Evolutionary conservation across 2,888 invertebrate genomes (phyloP).

Genomic region (Meiosimyza platycephala): DNA sequence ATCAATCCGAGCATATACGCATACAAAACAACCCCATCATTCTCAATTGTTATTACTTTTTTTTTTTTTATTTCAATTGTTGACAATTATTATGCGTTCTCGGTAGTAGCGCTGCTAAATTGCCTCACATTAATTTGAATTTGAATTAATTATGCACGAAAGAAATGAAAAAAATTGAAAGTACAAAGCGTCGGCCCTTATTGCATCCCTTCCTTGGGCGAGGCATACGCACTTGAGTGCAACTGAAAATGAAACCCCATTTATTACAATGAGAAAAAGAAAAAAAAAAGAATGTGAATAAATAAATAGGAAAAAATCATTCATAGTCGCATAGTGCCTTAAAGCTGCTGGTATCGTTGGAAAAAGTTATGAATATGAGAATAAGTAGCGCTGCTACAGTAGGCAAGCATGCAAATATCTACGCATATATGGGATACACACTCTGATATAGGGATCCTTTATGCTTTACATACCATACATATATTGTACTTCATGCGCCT

Average conservation of each 20-base stretch:
- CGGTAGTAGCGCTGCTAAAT: background rate
- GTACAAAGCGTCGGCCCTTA: background rate
- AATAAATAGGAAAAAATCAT: too few relatives aligned
- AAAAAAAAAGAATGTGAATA: background rate
- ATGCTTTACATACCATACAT: background rate
- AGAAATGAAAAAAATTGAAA: background rate
- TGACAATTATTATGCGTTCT: conserved; percentile 20
- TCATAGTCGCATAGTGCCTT: too few relatives aligned
- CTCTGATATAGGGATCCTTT: background rate
- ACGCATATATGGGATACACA: background rate
- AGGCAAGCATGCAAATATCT: conserved; percentile 6
- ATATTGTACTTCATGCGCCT: background rate
- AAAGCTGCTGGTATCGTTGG: too few relatives aligned
- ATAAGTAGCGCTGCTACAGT: background rate
- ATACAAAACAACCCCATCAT: too few relatives aligned
- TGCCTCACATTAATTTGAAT: conserved; percentile 33
- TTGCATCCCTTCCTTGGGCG: background rate
- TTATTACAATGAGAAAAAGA: background rate
- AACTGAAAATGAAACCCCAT: background rate
- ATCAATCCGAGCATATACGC: too few relatives aligned
- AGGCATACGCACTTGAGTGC: background rate
- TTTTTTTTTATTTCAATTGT: background rate
- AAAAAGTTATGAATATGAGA: too few relatives aligned
- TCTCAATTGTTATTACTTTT: background rate
- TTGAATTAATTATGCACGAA: conserved; percentile 31